phyloP scores from a whole-genome alignment of 2,888 invertebrate genomes.

The Agonopterix alstromeriana region DNA sequence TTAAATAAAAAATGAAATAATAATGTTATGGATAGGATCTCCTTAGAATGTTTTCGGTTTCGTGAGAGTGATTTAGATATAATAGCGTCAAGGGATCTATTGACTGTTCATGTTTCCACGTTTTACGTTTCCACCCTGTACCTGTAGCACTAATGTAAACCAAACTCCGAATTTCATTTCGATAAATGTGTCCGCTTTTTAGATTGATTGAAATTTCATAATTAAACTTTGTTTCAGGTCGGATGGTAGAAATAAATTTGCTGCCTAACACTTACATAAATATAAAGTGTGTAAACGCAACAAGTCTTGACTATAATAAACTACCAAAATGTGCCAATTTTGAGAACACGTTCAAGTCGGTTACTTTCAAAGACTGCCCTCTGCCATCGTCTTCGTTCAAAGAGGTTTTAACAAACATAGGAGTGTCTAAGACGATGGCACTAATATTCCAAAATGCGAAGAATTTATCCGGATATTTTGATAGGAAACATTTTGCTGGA shows the following conservation, averaged over 20 bases:
- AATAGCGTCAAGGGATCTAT: too few relatives aligned
- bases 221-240: slow-evolving; percentile 48
- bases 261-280: slow-evolving; percentile 61
- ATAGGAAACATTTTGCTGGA: slow-evolving; percentile 76
- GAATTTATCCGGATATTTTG: slow-evolving; percentile 73
- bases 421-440: slow-evolving; percentile 67
- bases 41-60: too few relatives aligned
- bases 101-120: too few relatives aligned
- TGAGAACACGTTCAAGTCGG: slow-evolving; percentile 55
- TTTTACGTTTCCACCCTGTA: too few relatives aligned
- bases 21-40: too few relatives aligned
- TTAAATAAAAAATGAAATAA: too few relatives aligned
- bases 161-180: too few relatives aligned
- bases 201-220: neutral
- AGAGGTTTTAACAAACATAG: slow-evolving; percentile 61
- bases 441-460: slow-evolving; percentile 73
- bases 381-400: slow-evolving; percentile 68
- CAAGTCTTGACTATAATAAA: slow-evolving; percentile 56
- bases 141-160: too few relatives aligned
- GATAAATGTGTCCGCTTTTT: too few relatives aligned
- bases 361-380: slow-evolving; percentile 74
- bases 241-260: slow-evolving; percentile 55
- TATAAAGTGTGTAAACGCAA: slow-evolving; percentile 59
- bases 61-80: too few relatives aligned
- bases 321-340: slow-evolving; percentile 66